These are phyloP conservation scores for Bucorvus abyssinicus DNA, from an alignment of 2,797 vertebrate genomes.

Conservation along the genomic window DNA sequence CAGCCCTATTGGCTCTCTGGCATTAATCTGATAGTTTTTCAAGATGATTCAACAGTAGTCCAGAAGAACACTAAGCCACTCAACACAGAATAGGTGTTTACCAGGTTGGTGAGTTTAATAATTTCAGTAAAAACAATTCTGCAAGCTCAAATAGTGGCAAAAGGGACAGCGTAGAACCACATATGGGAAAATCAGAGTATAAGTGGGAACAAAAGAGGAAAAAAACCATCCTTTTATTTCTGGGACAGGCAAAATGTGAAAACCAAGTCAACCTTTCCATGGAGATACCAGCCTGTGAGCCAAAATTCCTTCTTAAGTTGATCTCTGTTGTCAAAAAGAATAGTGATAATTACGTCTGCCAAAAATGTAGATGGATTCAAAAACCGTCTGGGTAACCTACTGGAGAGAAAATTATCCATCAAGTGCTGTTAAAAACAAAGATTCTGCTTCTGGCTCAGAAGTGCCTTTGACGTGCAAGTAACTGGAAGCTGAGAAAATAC, in stretches of 20 bases:
- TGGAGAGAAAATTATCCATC: not conserved
- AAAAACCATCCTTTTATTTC: not conserved
- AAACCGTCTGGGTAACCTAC: not conserved
- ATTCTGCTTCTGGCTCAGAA: not conserved
- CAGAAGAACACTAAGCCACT: not conserved
- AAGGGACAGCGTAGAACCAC: not conserved
- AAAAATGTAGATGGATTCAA: not conserved
- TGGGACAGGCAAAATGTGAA: not conserved
- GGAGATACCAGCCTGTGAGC: fast-evolving
- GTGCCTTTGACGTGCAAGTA: not conserved
- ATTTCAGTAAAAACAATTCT: not conserved
- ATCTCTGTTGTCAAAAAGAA: not conserved
- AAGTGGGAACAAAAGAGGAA: not conserved
- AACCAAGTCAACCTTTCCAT: not conserved
- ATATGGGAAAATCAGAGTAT: fast-evolving
- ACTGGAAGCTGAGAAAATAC: not conserved
- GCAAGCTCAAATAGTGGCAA: not conserved
- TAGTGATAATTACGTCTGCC: fast-evolving
- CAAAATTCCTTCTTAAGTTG: not conserved
- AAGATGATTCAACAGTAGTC: not conserved
- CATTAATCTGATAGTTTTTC: fast-evolving
- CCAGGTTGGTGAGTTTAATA: not conserved
- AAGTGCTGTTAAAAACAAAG: not conserved
- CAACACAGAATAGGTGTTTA: not conserved
- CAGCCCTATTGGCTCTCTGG: not conserved